These are phyloP conservation scores for Cyprinella venusta DNA, from an alignment of 2,797 vertebrate species.

Conservation along the genomic window DNA sequence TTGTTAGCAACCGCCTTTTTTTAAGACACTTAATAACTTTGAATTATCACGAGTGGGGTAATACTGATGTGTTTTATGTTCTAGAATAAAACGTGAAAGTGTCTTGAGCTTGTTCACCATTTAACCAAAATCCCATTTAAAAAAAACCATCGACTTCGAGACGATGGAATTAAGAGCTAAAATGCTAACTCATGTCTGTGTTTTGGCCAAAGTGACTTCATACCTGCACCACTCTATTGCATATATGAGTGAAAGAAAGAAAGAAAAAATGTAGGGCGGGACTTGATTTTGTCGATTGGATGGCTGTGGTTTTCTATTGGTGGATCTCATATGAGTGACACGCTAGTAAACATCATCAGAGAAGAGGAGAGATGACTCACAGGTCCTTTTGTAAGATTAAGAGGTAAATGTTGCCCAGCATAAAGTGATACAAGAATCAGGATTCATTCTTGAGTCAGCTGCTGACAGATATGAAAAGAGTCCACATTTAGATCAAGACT, in stretches of 20 bases:
- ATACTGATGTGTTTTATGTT: no score
- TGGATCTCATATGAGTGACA: background rate
- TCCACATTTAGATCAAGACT: background rate
- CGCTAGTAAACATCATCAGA: background rate
- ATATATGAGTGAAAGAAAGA: background rate
- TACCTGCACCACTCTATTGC: no score
- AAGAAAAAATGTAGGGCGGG: background rate
- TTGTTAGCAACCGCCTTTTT: no score
- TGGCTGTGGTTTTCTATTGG: background rate
- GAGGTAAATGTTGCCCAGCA: background rate
- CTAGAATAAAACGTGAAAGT: no score
- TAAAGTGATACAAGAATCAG: background rate
- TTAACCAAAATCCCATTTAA: no score
- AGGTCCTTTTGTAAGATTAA: background rate
- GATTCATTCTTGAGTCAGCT: background rate
- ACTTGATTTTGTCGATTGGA: background rate
- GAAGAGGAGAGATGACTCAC: background rate
- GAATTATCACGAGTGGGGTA: no score
- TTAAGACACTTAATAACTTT: no score
- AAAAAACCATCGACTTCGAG: no score
- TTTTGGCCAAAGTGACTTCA: no score
- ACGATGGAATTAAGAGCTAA: no score
- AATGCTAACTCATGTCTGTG: no score
- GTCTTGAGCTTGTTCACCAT: no score
- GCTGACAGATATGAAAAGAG: background rate